phyloP scores from a whole-genome alignment of 2,888 invertebrate species.

The Lycocerus yunnanus region DNA sequence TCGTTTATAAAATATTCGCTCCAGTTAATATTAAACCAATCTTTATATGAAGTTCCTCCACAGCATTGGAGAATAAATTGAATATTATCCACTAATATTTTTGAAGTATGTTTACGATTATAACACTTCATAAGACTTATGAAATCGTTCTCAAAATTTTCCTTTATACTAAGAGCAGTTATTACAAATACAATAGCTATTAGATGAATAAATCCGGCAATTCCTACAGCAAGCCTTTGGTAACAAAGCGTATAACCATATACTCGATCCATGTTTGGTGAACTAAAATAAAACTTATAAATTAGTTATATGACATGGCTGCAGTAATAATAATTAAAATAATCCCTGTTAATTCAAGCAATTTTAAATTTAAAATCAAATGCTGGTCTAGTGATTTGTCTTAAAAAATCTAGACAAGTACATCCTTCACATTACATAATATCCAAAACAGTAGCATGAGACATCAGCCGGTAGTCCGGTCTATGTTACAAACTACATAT shows the following conservation, averaged over 20 bases:
- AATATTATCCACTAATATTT: conserved; percentile 40
- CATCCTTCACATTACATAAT: no score
- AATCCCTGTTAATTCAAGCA: no score
- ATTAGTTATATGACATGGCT: no score
- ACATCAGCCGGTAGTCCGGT: no score
- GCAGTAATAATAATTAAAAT: no score
- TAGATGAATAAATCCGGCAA: conserved; percentile 34
- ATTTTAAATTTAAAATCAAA: no score
- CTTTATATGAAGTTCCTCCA: conserved; percentile 38
- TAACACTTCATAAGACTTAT: conserved; percentile 30
- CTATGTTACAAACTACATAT: no score
- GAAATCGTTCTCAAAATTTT: conserved; percentile 19
- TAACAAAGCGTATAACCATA: conserved; percentile 42
- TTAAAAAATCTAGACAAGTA: no score
- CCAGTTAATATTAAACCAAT: conserved; percentile 41
- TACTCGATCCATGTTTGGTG: conserved; percentile 33
- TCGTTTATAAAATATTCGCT: background rate
- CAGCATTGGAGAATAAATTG: conserved; percentile 44
- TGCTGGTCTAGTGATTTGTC: no score
- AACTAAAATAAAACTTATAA: conserved; percentile 22
- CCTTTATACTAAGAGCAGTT: conserved; percentile 5
- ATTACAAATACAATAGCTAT: conserved; percentile 22
- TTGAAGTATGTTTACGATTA: conserved; percentile 28
- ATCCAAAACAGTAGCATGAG: no score
- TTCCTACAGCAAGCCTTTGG: conserved; percentile 37